Base-by-base conservation (phyloP, 2,797 vertebrate genomes). In the Eutrigla gurnardus region DNA sequence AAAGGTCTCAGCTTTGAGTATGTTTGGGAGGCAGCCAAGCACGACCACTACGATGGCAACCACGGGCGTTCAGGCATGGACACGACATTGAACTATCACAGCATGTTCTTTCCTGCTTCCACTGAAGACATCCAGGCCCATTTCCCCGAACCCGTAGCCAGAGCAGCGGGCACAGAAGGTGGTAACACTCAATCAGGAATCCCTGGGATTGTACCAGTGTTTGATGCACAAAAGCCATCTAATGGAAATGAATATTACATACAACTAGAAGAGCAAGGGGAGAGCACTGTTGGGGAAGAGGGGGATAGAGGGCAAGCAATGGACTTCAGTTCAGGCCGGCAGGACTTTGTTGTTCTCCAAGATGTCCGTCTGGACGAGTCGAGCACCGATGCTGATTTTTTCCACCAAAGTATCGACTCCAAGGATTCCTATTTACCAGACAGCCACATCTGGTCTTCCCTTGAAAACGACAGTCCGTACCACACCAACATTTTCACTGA, bases 1-100 rank as follows among this genome's bases (percentile, higher is more conserved):
- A 97, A 96, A 54, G 98, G 98, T 5, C 96, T 99, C 71, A 99
- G 97, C 91, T 99, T 99, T 36, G 98, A 99, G 78, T 99, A 98
- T 0, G 94, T 99, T 45, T 99, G 98, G 98, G 98, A 99, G 87
- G 96, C 96, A 0, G 97, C 97, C 70, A 98, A 98, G 83, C 97
- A 97, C 0, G 97, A 99, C 88, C 97, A 99, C 89, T 98, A 98
- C 10, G 94, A 94, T 2, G 95, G 95, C 54, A 96, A 90, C 75
- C 94, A 91, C 11, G 77, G 87, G 18, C 96, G 81, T 4, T 89
- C 93, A 12, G 89, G 93, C 88, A 88, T 96, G 25, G 97, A 97
- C 8, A 95, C 96, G 6, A 95, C 94, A 4, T 82, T 98, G 83
- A 95, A 97, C 72, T 99, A 98, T 83, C 96, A 97, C 47, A 98